Conservation (phyloP, 2,113 vertebrate genomes). For the Circaetus cinerascens region DNA sequence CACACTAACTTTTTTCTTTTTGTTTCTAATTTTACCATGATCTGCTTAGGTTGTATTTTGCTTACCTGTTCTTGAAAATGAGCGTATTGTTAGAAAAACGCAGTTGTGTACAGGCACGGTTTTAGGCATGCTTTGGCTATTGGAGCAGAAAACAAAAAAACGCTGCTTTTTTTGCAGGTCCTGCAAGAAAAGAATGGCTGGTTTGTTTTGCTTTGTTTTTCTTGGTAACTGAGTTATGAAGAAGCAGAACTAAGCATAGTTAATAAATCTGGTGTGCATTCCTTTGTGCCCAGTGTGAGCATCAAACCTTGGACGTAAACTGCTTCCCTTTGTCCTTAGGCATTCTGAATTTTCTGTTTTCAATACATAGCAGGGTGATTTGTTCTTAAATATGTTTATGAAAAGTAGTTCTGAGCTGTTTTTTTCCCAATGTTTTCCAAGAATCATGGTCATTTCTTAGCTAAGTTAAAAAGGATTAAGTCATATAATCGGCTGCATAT, state of each 20-base stretch:
- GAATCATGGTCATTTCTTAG: not conserved
- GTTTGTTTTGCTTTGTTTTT: conserved; percentile 43
- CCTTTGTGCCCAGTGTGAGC: not conserved
- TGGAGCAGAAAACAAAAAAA: conserved; percentile 9
- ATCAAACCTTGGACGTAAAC: conserved; percentile 2
- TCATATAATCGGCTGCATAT: not conserved
- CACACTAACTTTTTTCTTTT: not conserved
- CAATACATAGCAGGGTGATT: not conserved
- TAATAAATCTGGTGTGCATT: conserved; percentile 29
- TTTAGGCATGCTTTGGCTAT: not conserved
- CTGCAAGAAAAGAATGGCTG: not conserved
- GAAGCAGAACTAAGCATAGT: conserved; percentile 21
- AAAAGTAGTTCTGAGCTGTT: not conserved
- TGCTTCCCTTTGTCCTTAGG: not conserved
- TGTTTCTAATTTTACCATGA: not conserved
- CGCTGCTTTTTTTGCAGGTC: not conserved
- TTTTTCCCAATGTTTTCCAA: not conserved
- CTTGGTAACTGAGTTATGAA: conserved; percentile 34
- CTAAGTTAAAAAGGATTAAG: not conserved
- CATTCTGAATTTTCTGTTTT: not conserved
- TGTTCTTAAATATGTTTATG: conserved; percentile 7
- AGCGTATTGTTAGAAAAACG: not conserved
- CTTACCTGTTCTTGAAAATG: conserved; percentile 9
- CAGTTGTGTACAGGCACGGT: not conserved
- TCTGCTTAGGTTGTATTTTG: not conserved